phyloP scores from a whole-genome alignment of 2,888 invertebrate genomes.

The Drosophila testacea region DNA sequence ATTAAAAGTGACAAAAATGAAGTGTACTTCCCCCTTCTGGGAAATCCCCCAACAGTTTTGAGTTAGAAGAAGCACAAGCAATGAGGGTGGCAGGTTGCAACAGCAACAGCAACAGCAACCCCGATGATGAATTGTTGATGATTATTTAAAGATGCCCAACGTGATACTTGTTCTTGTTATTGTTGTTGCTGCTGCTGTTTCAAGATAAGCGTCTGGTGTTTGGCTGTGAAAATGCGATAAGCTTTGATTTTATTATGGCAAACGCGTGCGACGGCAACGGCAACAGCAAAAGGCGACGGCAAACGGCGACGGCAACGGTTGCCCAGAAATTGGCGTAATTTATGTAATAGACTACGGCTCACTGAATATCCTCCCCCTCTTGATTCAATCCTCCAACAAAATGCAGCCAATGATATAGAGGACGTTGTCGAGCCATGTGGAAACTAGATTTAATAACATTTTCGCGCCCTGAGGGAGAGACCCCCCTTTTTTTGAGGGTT shows the following conservation, averaged over 20 bases:
- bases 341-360: slow-evolving; percentile 76
- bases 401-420: slow-evolving; percentile 61
- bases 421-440: slow-evolving; percentile 72
- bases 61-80: neutral
- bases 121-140: slow-evolving; percentile 83
- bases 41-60: neutral
- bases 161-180: slow-evolving; percentile 35
- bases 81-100: slow-evolving; percentile 57
- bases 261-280: slow-evolving; percentile 64
- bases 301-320: slow-evolving; percentile 38
- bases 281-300: slow-evolving; percentile 14
- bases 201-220: slow-evolving; percentile 80
- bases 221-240: slow-evolving; percentile 84
- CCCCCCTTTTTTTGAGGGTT: slow-evolving; percentile 35
- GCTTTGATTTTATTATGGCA: slow-evolving; percentile 73
- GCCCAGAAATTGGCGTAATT: slow-evolving; percentile 72
- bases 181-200: slow-evolving; percentile 47
- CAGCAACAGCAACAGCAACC: slow-evolving; percentile 37
- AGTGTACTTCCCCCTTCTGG: slow-evolving; percentile 43
- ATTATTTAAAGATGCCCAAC: slow-evolving; percentile 83
- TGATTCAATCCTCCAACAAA: slow-evolving; percentile 13
- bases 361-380: slow-evolving; percentile 40
- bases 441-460: slow-evolving; percentile 83
- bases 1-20: slow-evolving; percentile 81
- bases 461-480: slow-evolving; percentile 34